Base-by-base conservation (phyloP, 2,113 vertebrate species). In the Clupea harengus region DNA sequence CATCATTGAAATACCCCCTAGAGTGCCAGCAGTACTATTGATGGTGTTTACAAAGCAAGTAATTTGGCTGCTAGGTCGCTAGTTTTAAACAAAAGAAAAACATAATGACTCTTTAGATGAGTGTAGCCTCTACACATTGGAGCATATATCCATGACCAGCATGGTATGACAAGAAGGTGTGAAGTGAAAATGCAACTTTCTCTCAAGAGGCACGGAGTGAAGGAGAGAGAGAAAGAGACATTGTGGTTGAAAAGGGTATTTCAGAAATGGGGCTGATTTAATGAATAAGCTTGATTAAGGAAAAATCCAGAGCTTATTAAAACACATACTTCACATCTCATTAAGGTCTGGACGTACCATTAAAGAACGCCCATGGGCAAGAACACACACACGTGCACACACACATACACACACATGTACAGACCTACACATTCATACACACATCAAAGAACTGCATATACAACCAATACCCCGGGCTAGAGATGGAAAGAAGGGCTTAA, bases 391-490 rank as follows among this genome's bases (percentile, higher is more conserved):
- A 32, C 2, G 25, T 28, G n/a, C 7, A 32, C 25, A 32, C 25
- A 32, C 64, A 72, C n/a, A 67, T 10, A 67, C 10, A 25, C n/a
- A 67, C 60, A 22, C 60, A 67, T 22, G 15, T 15, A 60, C 54
- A 60, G 15, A 60, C 54, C 17, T 5, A 60, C 17, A 60, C 6
- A 60, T 17, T 9, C n/a, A 67, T 28, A 10, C 64, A 32, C 25
- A 72, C 64, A 72, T 72, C 64, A 72, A 72, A 72, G 64, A 72
- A 72, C 64, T 72, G n/a, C 64, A 72, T 72, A 72, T 72, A 72
- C 64, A 72, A 72, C 64, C 64, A 72, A 8, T 72, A 32, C 64
- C 64, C 32, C 25, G 32, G 64, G 64, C 64, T 72, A 72, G 64
- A 72, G 25, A 72, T 72, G 64, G 64, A 72, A 72, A 72, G 64